These are phyloP conservation scores for Lepeophtheirus salmonis DNA, from an alignment of 1,140 invertebrate genomes.

Conservation along the genomic window DNA sequence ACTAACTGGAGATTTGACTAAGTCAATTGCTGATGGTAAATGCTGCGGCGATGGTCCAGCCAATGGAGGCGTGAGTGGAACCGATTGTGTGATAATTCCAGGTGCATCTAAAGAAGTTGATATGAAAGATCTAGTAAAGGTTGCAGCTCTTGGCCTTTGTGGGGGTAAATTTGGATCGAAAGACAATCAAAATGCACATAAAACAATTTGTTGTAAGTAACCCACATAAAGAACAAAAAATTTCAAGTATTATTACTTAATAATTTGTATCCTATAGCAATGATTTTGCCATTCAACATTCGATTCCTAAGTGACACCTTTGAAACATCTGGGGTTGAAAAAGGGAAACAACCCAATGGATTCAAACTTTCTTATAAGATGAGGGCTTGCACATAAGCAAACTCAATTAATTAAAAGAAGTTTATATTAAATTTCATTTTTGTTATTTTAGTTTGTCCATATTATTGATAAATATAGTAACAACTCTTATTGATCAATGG, in stretches of 20 bases:
- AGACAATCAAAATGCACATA: background rate
- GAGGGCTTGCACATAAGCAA: background rate
- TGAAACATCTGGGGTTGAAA: background rate
- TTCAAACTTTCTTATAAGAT: background rate
- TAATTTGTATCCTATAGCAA: background rate
- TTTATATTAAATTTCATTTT: background rate
- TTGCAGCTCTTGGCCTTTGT: background rate
- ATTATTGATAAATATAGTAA: background rate
- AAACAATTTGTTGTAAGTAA: slow-evolving; percentile 10
- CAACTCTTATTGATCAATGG: background rate
- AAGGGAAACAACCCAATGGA: background rate
- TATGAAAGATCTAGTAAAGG: too few relatives aligned
- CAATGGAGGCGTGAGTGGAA: background rate
- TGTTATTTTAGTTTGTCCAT: background rate
- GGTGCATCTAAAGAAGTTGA: background rate
- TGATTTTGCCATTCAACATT: background rate
- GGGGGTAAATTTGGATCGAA: background rate
- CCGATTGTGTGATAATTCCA: background rate
- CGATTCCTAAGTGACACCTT: background rate
- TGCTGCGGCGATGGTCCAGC: background rate
- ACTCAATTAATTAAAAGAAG: background rate
- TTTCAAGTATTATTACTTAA: background rate
- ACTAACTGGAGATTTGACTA: background rate
- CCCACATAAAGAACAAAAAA: background rate
- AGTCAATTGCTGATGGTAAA: background rate